These are phyloP conservation scores for Orbicella faveolata DNA, from an alignment of 64 coral and sea anemone species.

Conservation along the genomic window DNA sequence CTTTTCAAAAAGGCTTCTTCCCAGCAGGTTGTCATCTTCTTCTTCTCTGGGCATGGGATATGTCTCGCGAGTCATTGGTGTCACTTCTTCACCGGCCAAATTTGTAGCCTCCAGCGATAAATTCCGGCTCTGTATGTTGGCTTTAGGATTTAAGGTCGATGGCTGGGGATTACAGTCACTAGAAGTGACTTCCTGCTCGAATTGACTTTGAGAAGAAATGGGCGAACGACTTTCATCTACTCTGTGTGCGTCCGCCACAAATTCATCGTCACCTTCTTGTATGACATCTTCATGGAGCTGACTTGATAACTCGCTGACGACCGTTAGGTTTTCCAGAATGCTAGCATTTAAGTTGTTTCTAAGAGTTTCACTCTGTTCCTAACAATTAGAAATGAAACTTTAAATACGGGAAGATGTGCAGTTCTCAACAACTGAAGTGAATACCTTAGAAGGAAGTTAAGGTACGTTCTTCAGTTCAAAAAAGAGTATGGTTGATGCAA, in stretches of 20 bases:
- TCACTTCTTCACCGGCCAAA: background rate
- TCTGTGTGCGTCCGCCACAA: background rate
- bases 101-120: background rate
- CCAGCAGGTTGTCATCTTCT: background rate
- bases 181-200: background rate
- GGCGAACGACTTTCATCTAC: background rate
- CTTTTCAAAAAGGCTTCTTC: conserved; percentile 4
- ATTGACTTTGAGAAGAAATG: background rate
- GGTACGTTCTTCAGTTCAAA: too few species aligned
- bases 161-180: background rate
- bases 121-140: background rate
- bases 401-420: too few species aligned
- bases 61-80: background rate
- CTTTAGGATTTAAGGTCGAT: background rate
- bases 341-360: background rate
- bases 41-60: background rate
- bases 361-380: background rate
- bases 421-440: too few species aligned
- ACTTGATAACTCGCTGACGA: background rate
- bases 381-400: background rate
- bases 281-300: background rate
- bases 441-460: too few species aligned
- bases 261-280: background rate
- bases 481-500: too few species aligned
- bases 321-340: background rate